Percentiles rank a stretch among this genome's conserved stretches.
Evolutionary conservation across 2,888 invertebrate genomes (phyloP).

Genomic region (Notodonta dromedarius): DNA sequence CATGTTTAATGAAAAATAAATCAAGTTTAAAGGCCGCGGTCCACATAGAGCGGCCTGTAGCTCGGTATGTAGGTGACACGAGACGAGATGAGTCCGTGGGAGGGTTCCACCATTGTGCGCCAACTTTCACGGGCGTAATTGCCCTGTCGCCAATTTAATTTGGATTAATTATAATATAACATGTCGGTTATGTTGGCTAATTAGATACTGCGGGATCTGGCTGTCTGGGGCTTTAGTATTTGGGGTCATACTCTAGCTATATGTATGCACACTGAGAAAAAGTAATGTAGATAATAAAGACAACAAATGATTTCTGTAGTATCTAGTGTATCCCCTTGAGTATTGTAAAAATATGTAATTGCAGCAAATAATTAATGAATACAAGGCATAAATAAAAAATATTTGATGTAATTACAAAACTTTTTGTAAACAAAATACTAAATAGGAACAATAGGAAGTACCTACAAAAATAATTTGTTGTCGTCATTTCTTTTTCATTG

Average conservation of each 20-base stretch:
- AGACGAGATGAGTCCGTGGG: slow-evolving; percentile 16
- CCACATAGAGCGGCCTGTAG: neutral
- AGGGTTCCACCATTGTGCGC: slow-evolving; percentile 20
- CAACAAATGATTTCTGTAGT: too few species aligned
- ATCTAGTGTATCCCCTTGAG: too few species aligned
- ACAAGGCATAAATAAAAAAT: too few species aligned
- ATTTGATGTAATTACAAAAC: too few species aligned
- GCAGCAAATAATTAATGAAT: too few species aligned
- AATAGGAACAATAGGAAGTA: too few species aligned
- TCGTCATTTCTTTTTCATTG: too few species aligned
- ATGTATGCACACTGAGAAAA: too few species aligned
- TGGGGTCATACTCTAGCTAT: neutral
- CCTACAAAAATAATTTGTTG: too few species aligned
- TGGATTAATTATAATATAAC: slow-evolving; percentile 16
- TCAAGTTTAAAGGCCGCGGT: slow-evolving; percentile 1
- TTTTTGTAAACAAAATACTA: too few species aligned
- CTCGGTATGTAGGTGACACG: slow-evolving; percentile 10
- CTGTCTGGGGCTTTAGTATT: neutral
- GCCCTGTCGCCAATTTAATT: slow-evolving; percentile 27
- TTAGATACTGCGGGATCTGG: slow-evolving; percentile 1
- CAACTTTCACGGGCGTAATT: slow-evolving; percentile 26
- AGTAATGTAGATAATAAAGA: too few species aligned
- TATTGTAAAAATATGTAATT: too few species aligned
- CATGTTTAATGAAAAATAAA: neutral
- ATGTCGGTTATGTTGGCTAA: slow-evolving; percentile 3